A percentile compares a stretch with the other conserved stretches of the same genome.
phyloP scores from a whole-genome alignment of 1,140 invertebrate species.

The Physella acuta region DNA sequence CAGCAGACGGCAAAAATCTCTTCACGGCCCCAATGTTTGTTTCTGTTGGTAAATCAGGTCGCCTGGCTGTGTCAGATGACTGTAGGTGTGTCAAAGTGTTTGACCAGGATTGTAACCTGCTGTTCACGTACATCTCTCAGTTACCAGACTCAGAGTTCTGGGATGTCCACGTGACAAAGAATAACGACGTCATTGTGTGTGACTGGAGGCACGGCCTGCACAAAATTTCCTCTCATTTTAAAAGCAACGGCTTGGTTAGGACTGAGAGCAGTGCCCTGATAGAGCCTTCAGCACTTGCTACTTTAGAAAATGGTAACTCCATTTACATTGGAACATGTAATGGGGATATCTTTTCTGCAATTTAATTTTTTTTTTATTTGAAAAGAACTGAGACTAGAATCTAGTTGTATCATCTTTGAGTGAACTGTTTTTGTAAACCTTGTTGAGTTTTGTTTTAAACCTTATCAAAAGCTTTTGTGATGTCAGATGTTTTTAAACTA shows the following conservation, averaged over 20 bases:
- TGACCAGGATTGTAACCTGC: conserved; percentile 17
- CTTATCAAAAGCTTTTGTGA: no score
- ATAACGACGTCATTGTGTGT: conserved; percentile 14
- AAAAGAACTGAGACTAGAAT: no score
- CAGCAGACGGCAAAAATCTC: conserved; percentile 15
- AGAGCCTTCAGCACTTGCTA: conserved; percentile 22
- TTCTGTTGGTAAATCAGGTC: conserved; percentile 19
- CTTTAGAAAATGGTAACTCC: conserved; percentile 14
- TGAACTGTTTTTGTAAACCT: no score
- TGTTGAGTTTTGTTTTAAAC: no score
- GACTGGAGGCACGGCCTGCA: conserved; percentile 26
- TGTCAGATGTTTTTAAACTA: no score
- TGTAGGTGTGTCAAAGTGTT: conserved; percentile 20
- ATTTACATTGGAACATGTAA: conserved; percentile 19
- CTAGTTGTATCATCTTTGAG: no score
- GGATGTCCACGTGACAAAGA: conserved; percentile 14
- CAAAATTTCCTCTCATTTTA: conserved; percentile 18
- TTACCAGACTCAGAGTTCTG: conserved; percentile 22
- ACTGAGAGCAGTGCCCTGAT: conserved; percentile 5
- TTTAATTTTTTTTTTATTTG: no score
- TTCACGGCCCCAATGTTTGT: conserved; percentile 24
- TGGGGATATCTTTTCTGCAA: conserved; percentile 19
- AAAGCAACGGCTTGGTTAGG: conserved; percentile 5
- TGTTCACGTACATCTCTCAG: conserved; percentile 14
- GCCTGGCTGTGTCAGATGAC: conserved; percentile 21